Conservation (phyloP, 1,140 invertebrate genomes). For the Drosophila repleta region DNA sequence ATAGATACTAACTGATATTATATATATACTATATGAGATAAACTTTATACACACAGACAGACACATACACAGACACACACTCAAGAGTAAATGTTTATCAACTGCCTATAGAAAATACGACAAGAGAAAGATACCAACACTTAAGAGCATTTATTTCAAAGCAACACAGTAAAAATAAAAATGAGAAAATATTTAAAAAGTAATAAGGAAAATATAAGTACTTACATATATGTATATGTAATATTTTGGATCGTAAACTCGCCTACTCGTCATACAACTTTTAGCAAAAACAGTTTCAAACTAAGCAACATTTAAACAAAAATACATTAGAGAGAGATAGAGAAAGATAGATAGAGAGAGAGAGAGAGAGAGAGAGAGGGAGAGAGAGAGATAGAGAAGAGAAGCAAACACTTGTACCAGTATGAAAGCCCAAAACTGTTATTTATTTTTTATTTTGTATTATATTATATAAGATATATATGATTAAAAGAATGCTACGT, state of each 20-base stretch:
- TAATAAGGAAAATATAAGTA: constrained; percentile 7
- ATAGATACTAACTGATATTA: constrained; percentile 68
- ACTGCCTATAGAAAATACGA: constrained; percentile 68
- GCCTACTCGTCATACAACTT: constrained; percentile 71
- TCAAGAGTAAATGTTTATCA: constrained; percentile 60
- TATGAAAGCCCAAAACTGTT: constrained; percentile 82
- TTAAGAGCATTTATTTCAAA: constrained; percentile 70
- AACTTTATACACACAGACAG: constrained; percentile 49
- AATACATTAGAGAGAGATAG: constrained; percentile 16
- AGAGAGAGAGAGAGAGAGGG: constrained; percentile 10
- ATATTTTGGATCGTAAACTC: constrained; percentile 54
- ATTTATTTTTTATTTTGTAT: constrained; percentile 83
- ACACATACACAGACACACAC: constrained; percentile 1
- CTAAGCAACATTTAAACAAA: constrained; percentile 15
- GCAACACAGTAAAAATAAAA: constrained; percentile 28
- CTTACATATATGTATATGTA: constrained; percentile 27
- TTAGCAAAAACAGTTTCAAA: constrained; percentile 54
- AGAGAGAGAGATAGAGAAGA: constrained; percentile 8
- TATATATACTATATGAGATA: constrained; percentile 41
- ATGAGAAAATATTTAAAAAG: constrained; percentile 10
- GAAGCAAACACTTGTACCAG: constrained; percentile 68
- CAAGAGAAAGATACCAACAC: constrained; percentile 15
- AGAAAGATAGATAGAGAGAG: constrained; percentile 8
- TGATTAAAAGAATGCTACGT: constrained; percentile 27
- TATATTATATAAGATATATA: constrained; percentile 21